Base-by-base conservation (phyloP, 2,888 invertebrate species). In the Capitulum mitella region DNA sequence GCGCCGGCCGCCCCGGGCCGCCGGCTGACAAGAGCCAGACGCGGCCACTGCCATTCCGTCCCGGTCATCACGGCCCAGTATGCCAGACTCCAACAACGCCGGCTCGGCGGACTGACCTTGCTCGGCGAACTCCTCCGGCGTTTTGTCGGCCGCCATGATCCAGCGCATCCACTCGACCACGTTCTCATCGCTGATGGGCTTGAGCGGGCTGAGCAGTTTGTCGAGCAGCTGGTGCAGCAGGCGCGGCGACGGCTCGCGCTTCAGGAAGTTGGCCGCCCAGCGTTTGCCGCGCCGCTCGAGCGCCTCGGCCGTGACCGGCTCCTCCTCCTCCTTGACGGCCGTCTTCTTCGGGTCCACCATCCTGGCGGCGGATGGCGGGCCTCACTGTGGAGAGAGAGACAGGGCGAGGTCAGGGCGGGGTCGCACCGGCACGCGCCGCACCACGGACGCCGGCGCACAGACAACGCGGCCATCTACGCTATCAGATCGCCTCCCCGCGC, bases 181-280 rank as follows among this genome's bases (percentile, higher is more conserved):
- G 26, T 61, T 51, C 22, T 61, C 48, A 14, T 79, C 77, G 46
- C 29, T 77, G 43, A 77, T 64, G 48, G 46, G 40, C 19, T 46
- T 46, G 61, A 77, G 64, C 70, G 77, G 70, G 6, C 70, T 77
- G 64, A 79, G 79, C 22, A 79, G 64, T 32, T 61, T 40, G 51
- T 77, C 77, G 14, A 79, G 48, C 77, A 79, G 77, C 51, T 58
- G 77, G 70, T 77, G 77, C 77, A 79, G 77, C 34, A 77, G 77
- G 61, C 40, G 77, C 14, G 34, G 51, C n/a, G 54, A 74, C 26
- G 74, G 46, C 58, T 74, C 29, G 34, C 75, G 48, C 26, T 48
- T 54, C 16, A 51, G 34, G 37, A 46, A 74, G 37, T n/a, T 34
- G 16, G 54, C 64, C 29, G 61, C 54, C 61, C 61, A 54, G 46